Base-by-base conservation (phyloP, 2,888 invertebrate species). In the Eupelmus urozonus region DNA sequence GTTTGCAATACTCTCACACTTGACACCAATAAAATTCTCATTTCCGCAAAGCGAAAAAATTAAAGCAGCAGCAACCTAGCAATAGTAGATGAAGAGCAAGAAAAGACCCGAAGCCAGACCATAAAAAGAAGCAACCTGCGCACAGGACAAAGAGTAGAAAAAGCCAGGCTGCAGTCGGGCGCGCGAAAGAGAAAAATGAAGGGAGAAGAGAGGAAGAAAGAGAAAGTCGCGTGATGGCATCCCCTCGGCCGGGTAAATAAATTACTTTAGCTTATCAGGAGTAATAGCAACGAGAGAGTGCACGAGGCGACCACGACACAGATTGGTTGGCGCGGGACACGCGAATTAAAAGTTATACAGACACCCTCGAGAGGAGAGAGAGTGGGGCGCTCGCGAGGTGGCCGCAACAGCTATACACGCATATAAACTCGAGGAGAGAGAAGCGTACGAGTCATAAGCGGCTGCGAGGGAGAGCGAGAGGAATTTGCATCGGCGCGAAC, bases 281-380 rank as follows among this genome's bases (percentile, higher is more conserved):
- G 87, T 88, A 88, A 89, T 88, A 88, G 88, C 87, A 87, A n/a
- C n/a, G n/a, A n/a, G n/a, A n/a, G n/a, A n/a, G n/a, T n/a, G n/a
- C n/a, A n/a, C n/a, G n/a, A n/a, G n/a, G 86, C 84, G 87, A 85
- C 87, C 88, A 87, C 86, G 88, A 88, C 88, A 88, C 87, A 87
- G 88, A 89, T 89, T 88, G 88, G 88, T 88, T 85, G 86, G 86
- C 85, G 84, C 84, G 84, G 87, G 84, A 87, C 89, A 89, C 89
- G 89, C 89, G 88, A 88, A 89, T 88, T 88, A 89, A 89, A 89
- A 88, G 86, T 89, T 88, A 87, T 85, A 83, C n/a, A n/a, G n/a
- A n/a, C 81, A 82, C 76, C 72, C 55, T 60, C 29, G 55, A 67
- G 42, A 29, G 40, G 42, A 55, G 45, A 49, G 1, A 49, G 42